Evolutionary conservation across 2,113 vertebrate genomes (phyloP), one percentile per base, ranked within the genome.

Genomic region (Clarias batrachus): DNA sequence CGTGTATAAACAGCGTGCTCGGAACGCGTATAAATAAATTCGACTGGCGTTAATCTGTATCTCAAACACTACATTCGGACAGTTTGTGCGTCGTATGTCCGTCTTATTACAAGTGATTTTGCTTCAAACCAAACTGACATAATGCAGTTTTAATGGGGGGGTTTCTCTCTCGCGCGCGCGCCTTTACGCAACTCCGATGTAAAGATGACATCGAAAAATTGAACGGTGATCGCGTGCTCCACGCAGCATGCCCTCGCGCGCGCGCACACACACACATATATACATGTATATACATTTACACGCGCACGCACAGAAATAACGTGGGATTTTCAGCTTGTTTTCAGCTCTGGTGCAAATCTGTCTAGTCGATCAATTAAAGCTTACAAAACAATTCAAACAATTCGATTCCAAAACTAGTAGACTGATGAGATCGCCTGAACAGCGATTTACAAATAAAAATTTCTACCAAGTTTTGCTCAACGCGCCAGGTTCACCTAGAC

Each of bases 391-490:
- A 37, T 37, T 8, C 27, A 5, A 33, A 33, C 11, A 68, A 77
- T 56, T 33, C 56, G 14, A 81, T 21, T 37, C 1, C 1, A 19
- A 65, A 17, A 11, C 56, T 21, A 16, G 23, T 10, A 73, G 4
- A 27, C 41, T 17, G 68, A 21, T 14, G 41, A 52, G 73, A 80
- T 52, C 62, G 33, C 21, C 85, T 79, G 88, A 17, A 87, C 74
- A 59, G 66, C 65, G 30, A 83, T 73, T 83, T 81, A 59, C 48
- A 48, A 48, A 48, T 23, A 63, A 8, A 81, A 89, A 81, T 70
- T 52, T 37, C 74, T 84, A 81, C 86, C 62, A 88, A 83, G 86
- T 86, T 84, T 90, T 90, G 73, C 41, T 62, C 66, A 83, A 88
- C 54, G 80, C 76, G 7, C 82, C 85, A 68, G 54, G 60, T 56